Conservation (phyloP, 2,888 invertebrate species). For the Diabrotica balteata region DNA sequence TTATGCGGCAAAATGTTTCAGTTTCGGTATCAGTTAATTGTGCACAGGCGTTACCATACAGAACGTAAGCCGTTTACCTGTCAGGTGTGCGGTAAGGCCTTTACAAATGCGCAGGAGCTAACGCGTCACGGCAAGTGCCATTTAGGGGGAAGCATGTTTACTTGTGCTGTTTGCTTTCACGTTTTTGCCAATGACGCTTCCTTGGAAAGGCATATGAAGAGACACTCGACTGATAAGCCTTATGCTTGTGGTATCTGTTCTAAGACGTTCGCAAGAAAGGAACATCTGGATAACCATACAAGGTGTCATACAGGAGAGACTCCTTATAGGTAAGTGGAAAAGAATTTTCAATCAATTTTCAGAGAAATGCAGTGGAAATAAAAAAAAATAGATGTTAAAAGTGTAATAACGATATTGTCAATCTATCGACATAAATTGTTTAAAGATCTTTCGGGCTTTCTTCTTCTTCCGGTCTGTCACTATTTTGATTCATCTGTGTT, state of each 20-base stretch:
- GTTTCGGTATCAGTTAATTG: constrained; percentile 86
- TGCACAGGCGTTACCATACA: constrained; percentile 84
- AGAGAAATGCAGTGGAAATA: too few relatives aligned
- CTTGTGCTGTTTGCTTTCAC: constrained; percentile 75
- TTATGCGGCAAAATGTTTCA: constrained; percentile 88
- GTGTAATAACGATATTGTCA: too few relatives aligned
- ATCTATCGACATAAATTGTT: too few relatives aligned
- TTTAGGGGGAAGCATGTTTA: constrained; percentile 79
- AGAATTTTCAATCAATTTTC: too few relatives aligned
- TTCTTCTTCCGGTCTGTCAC: too few relatives aligned
- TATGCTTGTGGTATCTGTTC: constrained; percentile 86
- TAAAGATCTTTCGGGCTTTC: too few relatives aligned
- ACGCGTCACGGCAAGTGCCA: constrained; percentile 86
- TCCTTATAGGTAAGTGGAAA: constrained; percentile 66
- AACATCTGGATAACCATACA: constrained; percentile 85
- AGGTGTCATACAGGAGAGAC: constrained; percentile 82
- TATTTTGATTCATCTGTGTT: too few relatives aligned
- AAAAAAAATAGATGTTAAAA: too few relatives aligned
- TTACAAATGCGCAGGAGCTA: constrained; percentile 79
- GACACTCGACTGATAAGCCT: constrained; percentile 83
- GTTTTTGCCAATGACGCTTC: constrained; percentile 76
- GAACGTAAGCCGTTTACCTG: constrained; percentile 85
- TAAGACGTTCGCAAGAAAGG: constrained; percentile 86
- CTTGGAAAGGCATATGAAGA: constrained; percentile 79
- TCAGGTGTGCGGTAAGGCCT: constrained; percentile 82